phyloP scores from a whole-genome alignment of 2,888 invertebrate genomes.

The Mayetiola destructor region DNA sequence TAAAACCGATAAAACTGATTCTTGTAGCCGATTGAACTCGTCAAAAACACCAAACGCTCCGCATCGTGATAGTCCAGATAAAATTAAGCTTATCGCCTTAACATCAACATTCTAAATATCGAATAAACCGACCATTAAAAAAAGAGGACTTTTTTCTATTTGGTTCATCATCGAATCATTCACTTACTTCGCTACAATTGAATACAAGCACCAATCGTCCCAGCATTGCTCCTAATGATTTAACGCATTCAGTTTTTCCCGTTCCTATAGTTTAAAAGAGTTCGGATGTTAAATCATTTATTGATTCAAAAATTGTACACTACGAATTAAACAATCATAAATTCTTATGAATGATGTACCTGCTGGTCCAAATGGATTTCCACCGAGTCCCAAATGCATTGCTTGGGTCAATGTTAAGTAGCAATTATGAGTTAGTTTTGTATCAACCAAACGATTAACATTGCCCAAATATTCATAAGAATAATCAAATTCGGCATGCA shows the following conservation, averaged over 20 bases:
- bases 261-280: slow-evolving; percentile 59
- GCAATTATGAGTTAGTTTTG: slow-evolving; percentile 92
- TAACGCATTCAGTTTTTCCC: slow-evolving; percentile 97
- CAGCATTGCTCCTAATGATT: slow-evolving; percentile 77
- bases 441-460: slow-evolving; percentile 85
- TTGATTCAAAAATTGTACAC: background rate
- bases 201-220: slow-evolving; percentile 91
- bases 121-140: background rate
- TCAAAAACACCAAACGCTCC: slow-evolving; percentile 99
- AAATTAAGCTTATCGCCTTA: slow-evolving; percentile 84
- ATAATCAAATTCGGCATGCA: slow-evolving; percentile 85
- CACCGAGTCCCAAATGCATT: slow-evolving; percentile 89
- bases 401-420: slow-evolving; percentile 89
- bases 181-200: slow-evolving; percentile 85
- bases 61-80: slow-evolving; percentile 82
- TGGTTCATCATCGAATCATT: background rate
- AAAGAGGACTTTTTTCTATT: background rate
- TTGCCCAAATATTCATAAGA: slow-evolving; percentile 98
- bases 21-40: slow-evolving; percentile 94
- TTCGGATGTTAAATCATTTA: too few species aligned
- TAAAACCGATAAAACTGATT: slow-evolving; percentile 84
- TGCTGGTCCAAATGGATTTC: slow-evolving; percentile 97
- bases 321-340: background rate
- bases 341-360: background rate
- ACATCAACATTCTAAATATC: slow-evolving; percentile 72